Percentiles rank a stretch among this genome's conserved stretches.
Conservation (phyloP, 2,797 vertebrate genomes). For the Spinus olivaceus region DNA sequence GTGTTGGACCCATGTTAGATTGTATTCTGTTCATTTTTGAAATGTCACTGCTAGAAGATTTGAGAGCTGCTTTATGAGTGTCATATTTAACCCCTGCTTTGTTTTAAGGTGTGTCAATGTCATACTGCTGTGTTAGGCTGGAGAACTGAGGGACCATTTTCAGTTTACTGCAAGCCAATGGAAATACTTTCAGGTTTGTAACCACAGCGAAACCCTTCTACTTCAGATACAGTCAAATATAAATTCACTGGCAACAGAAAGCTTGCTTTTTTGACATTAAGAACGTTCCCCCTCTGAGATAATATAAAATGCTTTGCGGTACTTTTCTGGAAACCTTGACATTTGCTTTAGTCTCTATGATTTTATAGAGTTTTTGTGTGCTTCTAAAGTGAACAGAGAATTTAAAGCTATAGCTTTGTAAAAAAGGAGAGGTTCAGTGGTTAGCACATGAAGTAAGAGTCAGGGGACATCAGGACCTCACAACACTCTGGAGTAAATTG, state of each 20-base stretch:
- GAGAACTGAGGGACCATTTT: neutral
- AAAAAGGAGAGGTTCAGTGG: neutral
- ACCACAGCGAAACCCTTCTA: neutral
- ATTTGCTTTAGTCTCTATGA: neutral
- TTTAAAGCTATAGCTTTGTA: neutral
- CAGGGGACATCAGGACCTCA: neutral
- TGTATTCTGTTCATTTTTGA: neutral
- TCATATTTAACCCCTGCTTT: neutral
- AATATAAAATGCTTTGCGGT: neutral
- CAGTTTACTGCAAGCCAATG: neutral
- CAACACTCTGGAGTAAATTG: neutral
- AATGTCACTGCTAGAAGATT: neutral
- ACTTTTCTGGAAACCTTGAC: neutral
- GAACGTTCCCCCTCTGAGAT: neutral
- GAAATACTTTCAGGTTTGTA: conserved; percentile 8
- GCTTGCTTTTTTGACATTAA: neutral
- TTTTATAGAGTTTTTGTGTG: neutral
- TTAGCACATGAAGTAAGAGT: neutral
- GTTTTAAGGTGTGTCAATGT: neutral
- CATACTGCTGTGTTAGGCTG: neutral
- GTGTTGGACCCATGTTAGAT: neutral
- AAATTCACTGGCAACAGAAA: neutral
- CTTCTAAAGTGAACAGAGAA: neutral
- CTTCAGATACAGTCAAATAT: conserved; percentile 32
- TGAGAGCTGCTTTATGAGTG: neutral